Evolutionary conservation across 1,140 invertebrate genomes (phyloP).

Genomic region (Carposina sasakii): DNA sequence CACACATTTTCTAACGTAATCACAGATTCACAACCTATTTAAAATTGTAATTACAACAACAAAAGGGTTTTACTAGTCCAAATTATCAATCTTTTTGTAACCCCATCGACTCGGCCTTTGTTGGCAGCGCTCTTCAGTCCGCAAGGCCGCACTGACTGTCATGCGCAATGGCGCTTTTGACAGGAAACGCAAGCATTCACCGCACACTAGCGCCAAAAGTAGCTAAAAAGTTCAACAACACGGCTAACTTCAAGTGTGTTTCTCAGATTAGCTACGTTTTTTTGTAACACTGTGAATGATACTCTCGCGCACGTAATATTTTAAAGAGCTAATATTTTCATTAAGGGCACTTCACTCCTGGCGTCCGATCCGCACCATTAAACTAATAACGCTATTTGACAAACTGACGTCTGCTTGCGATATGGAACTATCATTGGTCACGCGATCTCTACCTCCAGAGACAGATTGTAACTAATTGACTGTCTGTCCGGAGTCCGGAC

Average conservation of each 20-base stretch:
- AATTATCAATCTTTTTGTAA: constrained; percentile 71
- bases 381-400: no score
- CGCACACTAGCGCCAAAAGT: constrained; percentile 62
- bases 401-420: no score
- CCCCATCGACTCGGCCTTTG: constrained; percentile 73
- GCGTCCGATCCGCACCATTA: no score
- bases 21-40: constrained; percentile 73
- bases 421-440: no score
- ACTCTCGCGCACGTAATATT: no score
- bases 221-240: constrained; percentile 45
- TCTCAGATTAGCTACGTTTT: no score
- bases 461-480: no score
- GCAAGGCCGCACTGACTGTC: constrained; percentile 73
- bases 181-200: constrained; percentile 70
- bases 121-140: constrained; percentile 71
- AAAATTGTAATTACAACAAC: constrained; percentile 72
- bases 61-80: constrained; percentile 68
- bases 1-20: constrained; percentile 71
- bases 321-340: no score
- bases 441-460: no score
- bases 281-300: no score
- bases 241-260: constrained; percentile 40
- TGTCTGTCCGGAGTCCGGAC: no score
- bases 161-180: constrained; percentile 71
- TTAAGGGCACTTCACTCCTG: no score